These are phyloP conservation scores for Scaptodrosophila latifasciaeformis DNA, from an alignment of 2,888 invertebrate species.

Conservation along the genomic window DNA sequence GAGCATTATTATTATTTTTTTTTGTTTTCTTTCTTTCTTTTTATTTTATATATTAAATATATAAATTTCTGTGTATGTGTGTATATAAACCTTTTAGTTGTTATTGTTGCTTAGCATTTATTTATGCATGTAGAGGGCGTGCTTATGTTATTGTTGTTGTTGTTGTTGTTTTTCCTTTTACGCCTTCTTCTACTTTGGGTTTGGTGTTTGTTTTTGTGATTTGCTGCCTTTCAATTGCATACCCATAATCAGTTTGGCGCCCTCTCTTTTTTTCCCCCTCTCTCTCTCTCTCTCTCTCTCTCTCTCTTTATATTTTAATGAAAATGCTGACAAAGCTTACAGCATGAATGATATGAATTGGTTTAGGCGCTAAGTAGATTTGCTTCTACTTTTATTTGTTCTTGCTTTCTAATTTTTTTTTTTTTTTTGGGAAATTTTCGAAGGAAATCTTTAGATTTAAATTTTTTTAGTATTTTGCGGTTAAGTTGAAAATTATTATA, in stretches of 20 bases:
- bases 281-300: neutral
- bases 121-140: no score
- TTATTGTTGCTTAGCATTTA: neutral
- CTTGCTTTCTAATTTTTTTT: no score
- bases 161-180: neutral
- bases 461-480: no score
- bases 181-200: neutral
- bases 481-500: no score
- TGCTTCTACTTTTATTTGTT: slow-evolving; percentile 42
- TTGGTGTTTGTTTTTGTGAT: neutral
- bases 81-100: no score
- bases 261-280: neutral
- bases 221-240: slow-evolving; percentile 42
- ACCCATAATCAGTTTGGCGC: slow-evolving; percentile 61
- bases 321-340: slow-evolving; percentile 3
- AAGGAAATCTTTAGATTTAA: no score
- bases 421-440: no score
- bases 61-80: no score
- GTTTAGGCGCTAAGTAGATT: slow-evolving; percentile 63
- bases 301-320: neutral
- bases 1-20: no score
- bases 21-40: no score
- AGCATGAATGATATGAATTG: slow-evolving; percentile 37
- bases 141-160: neutral
- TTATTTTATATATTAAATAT: no score